phyloP scores from a whole-genome alignment of 2,888 invertebrate species.

The Erynnis tages region DNA sequence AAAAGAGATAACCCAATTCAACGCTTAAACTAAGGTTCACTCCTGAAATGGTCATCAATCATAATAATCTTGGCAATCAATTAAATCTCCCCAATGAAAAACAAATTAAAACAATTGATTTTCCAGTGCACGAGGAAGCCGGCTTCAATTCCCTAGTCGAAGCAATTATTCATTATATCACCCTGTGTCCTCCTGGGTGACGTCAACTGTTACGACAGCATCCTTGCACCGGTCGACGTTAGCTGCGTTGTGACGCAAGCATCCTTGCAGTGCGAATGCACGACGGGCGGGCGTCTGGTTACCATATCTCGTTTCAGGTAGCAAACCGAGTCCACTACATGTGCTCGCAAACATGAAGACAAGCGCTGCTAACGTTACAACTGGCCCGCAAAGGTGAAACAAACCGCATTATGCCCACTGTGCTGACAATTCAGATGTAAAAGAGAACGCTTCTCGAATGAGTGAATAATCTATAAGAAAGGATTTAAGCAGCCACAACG shows the following conservation, averaged over 20 bases:
- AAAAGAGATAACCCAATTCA: no score
- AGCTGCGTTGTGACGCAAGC: not conserved
- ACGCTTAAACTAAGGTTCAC: no score
- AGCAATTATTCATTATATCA: slow-evolving; percentile 16
- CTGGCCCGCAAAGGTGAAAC: not conserved
- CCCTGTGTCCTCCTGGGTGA: not conserved
- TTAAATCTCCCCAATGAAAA: not conserved
- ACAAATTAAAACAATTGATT: no score
- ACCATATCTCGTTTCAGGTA: slow-evolving; percentile 6
- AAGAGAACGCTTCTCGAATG: no score
- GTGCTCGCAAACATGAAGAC: not conserved
- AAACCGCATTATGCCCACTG: not conserved
- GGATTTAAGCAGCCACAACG: no score
- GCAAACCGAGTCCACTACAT: not conserved
- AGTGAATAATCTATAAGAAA: no score
- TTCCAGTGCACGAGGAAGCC: slow-evolving; percentile 17
- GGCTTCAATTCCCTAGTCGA: slow-evolving; percentile 19
- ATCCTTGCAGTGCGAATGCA: not conserved
- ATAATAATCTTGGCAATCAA: no score
- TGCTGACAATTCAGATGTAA: no score
- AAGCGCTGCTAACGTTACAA: not conserved
- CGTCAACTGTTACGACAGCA: no score
- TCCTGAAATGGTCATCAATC: no score
- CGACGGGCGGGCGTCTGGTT: not conserved
- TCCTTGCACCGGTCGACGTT: no score